phyloP scores from a whole-genome alignment of 2,113 vertebrate species.

The Phainopepla nitens region DNA sequence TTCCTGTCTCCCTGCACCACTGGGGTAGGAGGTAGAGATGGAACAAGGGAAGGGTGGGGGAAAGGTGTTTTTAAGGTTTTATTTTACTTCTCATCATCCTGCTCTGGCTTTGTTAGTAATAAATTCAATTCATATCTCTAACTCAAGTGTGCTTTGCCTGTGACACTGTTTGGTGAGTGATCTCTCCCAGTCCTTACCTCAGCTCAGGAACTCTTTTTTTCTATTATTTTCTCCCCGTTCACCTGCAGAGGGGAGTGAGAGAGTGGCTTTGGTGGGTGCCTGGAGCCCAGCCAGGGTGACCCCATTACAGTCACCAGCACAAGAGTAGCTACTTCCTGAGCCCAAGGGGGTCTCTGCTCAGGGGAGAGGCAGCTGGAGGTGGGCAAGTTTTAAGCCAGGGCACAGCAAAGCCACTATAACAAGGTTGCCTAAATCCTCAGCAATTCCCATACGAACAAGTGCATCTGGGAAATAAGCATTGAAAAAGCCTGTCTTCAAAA shows the following conservation, averaged over 20 bases:
- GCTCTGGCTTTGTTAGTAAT: background rate
- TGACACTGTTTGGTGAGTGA: background rate
- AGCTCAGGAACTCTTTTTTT: rapidly evolving
- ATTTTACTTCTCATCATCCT: background rate
- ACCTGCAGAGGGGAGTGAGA: background rate
- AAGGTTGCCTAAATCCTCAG: background rate
- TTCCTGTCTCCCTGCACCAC: background rate
- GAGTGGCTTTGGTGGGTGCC: background rate
- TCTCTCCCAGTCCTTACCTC: background rate
- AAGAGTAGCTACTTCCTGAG: background rate
- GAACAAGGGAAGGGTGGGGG: background rate
- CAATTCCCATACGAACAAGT: background rate
- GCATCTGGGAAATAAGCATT: background rate
- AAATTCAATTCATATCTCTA: background rate
- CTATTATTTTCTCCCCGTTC: background rate
- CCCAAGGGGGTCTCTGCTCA: background rate
- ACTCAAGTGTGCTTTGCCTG: background rate
- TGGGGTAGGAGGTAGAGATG: background rate
- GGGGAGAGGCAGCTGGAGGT: background rate
- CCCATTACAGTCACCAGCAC: background rate
- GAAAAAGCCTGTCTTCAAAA: background rate
- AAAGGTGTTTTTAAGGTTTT: background rate
- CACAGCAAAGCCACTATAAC: background rate
- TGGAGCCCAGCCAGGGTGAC: background rate
- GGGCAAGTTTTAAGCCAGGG: background rate